Evolutionary conservation across 2,113 vertebrate species (phyloP).

Genomic region (Camelus bactrianus): DNA sequence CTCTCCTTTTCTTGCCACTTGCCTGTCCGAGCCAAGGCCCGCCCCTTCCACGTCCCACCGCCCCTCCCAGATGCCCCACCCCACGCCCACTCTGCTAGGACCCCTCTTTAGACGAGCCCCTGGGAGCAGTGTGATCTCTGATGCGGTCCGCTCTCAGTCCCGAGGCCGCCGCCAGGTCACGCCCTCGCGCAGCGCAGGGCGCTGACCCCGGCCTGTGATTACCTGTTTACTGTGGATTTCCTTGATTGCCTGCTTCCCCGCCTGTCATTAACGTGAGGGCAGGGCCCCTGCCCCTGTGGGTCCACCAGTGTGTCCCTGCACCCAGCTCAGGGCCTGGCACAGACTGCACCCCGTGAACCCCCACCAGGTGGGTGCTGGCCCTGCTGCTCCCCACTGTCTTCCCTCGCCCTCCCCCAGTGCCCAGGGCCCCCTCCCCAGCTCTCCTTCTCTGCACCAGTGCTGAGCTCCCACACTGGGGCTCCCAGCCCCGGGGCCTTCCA

Average conservation of each 20-base stretch:
- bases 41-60: background rate
- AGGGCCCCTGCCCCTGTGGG: background rate
- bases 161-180: background rate
- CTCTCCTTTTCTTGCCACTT: too few species aligned
- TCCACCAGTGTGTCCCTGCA: background rate
- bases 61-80: background rate
- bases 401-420: too few species aligned
- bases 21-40: rapidly evolving
- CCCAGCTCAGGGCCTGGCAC: background rate
- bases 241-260: background rate
- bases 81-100: background rate
- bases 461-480: rapidly evolving
- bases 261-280: background rate
- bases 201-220: background rate
- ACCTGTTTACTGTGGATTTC: constrained; percentile 38
- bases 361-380: background rate
- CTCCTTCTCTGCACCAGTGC: background rate
- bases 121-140: background rate
- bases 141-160: background rate
- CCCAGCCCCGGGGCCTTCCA: background rate
- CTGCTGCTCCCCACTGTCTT: background rate
- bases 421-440: background rate
- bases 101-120: background rate
- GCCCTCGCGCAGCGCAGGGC: background rate
- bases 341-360: background rate